Percentiles rank a stretch among this genome's conserved stretches.
Evolutionary conservation across 2,888 invertebrate genomes (phyloP).

Genomic region (Anodontia alba): DNA sequence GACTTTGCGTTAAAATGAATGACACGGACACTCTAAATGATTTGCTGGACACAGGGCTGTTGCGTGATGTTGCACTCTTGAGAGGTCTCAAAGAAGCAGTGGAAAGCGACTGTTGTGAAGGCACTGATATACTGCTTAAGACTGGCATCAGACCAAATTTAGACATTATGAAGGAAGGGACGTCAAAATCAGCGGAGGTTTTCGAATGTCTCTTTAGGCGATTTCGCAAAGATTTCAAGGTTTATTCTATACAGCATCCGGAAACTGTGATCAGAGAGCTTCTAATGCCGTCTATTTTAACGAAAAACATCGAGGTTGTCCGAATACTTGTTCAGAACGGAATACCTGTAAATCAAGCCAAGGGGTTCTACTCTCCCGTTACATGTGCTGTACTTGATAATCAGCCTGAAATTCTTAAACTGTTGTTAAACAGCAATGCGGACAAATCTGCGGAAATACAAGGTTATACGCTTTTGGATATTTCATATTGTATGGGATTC

Average conservation of each 20-base stretch:
- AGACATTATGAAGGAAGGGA: slow-evolving; percentile 41
- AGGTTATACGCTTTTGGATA: slow-evolving; percentile 54
- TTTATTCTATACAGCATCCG: slow-evolving; percentile 53
- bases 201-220: slow-evolving; percentile 53
- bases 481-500: slow-evolving; percentile 50
- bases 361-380: slow-evolving; percentile 55
- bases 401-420: slow-evolving; percentile 45
- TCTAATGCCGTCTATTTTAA: slow-evolving; percentile 55
- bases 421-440: slow-evolving; percentile 41
- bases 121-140: slow-evolving; percentile 45
- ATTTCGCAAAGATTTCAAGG: slow-evolving; percentile 59
- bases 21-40: slow-evolving; percentile 51
- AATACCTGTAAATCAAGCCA: slow-evolving; percentile 32
- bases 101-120: slow-evolving; percentile 41
- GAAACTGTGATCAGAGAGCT: slow-evolving; percentile 49
- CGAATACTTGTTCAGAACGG: slow-evolving; percentile 49
- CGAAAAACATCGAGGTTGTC: slow-evolving; percentile 45
- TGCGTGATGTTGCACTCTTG: slow-evolving; percentile 45
- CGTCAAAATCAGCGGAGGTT: slow-evolving; percentile 45
- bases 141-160: slow-evolving; percentile 48
- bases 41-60: slow-evolving; percentile 36
- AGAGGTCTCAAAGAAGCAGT: slow-evolving; percentile 49
- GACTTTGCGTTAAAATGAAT: slow-evolving; percentile 51
- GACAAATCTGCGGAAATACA: slow-evolving; percentile 49
- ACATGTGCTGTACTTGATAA: slow-evolving; percentile 56